Conservation (phyloP, 2,797 vertebrate species). For the Lycodopsis pacificus region DNA sequence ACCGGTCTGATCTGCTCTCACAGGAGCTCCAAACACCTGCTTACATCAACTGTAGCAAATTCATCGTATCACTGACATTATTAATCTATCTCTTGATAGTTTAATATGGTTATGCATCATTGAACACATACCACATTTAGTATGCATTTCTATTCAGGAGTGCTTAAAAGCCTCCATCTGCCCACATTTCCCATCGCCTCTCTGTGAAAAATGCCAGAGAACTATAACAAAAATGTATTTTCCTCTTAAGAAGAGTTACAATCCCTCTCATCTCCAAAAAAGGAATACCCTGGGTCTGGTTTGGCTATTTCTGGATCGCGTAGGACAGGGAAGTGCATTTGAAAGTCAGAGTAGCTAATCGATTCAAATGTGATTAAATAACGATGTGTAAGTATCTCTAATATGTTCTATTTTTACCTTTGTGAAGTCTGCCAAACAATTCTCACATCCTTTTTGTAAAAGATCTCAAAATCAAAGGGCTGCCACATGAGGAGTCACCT, state of each 20-base stretch:
- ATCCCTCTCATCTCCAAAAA: neutral
- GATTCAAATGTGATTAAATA: neutral
- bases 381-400: neutral
- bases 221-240: neutral
- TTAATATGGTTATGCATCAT: neutral
- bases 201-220: neutral
- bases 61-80: neutral
- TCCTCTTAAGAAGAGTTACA: neutral
- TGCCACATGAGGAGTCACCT: constrained; percentile 6
- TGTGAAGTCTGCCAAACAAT: neutral
- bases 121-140: neutral
- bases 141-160: neutral
- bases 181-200: neutral
- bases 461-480: neutral
- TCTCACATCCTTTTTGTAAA: neutral
- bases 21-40: constrained; percentile 25
- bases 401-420: neutral
- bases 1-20: constrained; percentile 30
- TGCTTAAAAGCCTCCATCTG: neutral
- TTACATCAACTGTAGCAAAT: neutral
- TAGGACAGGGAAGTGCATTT: neutral
- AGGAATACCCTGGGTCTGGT: neutral
- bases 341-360: neutral
- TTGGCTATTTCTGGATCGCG: neutral
- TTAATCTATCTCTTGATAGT: neutral